phyloP scores from a whole-genome alignment of 2,797 vertebrate species.

The Halcyon chelicuti region DNA sequence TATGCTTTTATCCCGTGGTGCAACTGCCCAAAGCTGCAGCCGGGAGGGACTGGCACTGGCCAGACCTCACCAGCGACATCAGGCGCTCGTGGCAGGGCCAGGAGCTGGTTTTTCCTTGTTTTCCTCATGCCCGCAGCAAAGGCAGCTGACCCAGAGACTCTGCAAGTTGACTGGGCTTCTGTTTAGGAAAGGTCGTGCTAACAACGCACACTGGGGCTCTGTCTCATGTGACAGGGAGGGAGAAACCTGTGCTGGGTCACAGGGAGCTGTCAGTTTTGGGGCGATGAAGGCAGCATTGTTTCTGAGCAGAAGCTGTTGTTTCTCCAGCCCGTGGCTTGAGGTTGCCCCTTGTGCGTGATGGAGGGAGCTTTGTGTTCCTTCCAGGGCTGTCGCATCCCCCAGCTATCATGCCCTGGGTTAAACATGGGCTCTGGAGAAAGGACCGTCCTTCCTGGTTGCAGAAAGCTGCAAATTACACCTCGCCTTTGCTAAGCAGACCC shows the following conservation, averaged over 20 bases:
- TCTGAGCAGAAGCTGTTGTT: neutral
- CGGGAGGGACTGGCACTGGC: neutral
- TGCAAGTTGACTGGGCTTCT: neutral
- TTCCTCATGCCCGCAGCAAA: neutral
- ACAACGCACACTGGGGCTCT: neutral
- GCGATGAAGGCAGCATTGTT: neutral
- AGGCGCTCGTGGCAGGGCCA: neutral
- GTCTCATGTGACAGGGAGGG: neutral
- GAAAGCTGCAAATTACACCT: conserved; percentile 6
- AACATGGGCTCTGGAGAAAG: neutral
- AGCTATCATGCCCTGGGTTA: neutral
- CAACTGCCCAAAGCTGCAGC: neutral
- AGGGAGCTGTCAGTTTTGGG: neutral
- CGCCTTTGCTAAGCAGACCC: neutral
- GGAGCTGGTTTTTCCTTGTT: neutral
- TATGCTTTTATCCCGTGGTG: fast-evolving
- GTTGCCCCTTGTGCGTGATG: neutral
- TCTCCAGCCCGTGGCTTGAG: neutral
- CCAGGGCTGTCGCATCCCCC: neutral
- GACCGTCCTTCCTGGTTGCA: neutral
- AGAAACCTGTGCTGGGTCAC: neutral
- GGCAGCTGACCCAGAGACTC: neutral
- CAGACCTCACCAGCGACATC: neutral
- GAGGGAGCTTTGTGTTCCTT: neutral
- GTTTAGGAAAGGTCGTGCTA: conserved; percentile 2